Evolutionary conservation across 2,113 vertebrate species (phyloP).

Genomic region (Hippoglossus stenolepis): DNA sequence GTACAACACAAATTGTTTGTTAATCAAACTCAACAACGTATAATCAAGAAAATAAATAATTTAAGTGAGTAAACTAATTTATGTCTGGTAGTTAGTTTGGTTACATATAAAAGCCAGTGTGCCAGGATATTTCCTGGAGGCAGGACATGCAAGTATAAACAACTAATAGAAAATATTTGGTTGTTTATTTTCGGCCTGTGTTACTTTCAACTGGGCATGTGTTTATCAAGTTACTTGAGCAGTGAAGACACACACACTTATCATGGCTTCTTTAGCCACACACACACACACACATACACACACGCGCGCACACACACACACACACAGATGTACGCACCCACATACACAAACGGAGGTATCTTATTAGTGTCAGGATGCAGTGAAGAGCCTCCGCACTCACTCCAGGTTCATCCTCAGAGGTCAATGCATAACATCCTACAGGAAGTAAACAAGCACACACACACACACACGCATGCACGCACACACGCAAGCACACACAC

Average conservation of each 20-base stretch:
- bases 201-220: slow-evolving; percentile 10
- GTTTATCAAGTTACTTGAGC: slow-evolving; percentile 39
- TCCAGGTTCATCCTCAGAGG: slow-evolving; percentile 65
- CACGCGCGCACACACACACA: neutral
- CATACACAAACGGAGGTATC: slow-evolving; percentile 35
- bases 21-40: neutral
- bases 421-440: slow-evolving; percentile 69
- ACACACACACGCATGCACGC: slow-evolving; percentile 23
- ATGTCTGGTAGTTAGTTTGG: neutral
- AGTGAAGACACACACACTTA: neutral
- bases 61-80: neutral
- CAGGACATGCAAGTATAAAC: neutral
- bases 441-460: slow-evolving; percentile 58
- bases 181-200: neutral
- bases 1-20: too few species aligned
- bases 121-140: neutral
- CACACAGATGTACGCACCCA: slow-evolving; percentile 25
- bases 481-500: slow-evolving; percentile 14
- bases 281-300: neutral
- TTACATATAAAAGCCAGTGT: neutral
- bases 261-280: too few species aligned
- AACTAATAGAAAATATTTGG: neutral
- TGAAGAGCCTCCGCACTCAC: slow-evolving; percentile 47
- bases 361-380: slow-evolving; percentile 57
- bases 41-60: neutral